phyloP scores from a whole-genome alignment of 2,113 vertebrate genomes.

The Trogon melanurus region DNA sequence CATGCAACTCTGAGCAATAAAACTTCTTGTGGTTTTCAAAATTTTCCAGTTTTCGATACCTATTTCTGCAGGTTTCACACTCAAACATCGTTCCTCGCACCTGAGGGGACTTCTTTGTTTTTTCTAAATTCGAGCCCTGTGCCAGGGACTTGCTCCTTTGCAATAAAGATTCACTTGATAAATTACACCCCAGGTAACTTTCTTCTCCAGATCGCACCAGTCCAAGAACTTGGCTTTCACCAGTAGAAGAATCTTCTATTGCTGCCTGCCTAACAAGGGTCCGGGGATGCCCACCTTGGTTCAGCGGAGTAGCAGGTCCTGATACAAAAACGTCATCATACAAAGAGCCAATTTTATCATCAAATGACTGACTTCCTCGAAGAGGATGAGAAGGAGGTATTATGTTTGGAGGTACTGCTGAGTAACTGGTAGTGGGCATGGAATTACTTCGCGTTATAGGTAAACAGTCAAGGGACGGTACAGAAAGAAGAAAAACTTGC shows the following conservation, averaged over 20 bases:
- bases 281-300: conserved; percentile 86
- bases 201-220: conserved; percentile 87
- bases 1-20: conserved; percentile 97
- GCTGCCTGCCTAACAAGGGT: conserved; percentile 92
- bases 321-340: conserved; percentile 94
- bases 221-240: conserved; percentile 82
- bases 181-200: conserved; percentile 76
- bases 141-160: conserved; percentile 86
- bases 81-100: conserved; percentile 96
- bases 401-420: conserved; percentile 86
- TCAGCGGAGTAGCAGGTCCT: conserved; percentile 84
- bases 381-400: conserved; percentile 86
- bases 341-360: conserved; percentile 91
- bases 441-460: conserved; percentile 98
- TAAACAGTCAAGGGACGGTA: conserved; percentile 95
- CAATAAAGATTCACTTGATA: conserved; percentile 74
- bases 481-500: conserved; percentile 94
- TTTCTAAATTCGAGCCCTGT: conserved; percentile 80
- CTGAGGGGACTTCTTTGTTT: conserved; percentile 87
- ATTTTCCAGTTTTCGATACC: conserved; percentile 95
- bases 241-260: conserved; percentile 89
- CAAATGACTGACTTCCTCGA: conserved; percentile 94
- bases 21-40: conserved; percentile 99
- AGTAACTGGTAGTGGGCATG: conserved; percentile 94
- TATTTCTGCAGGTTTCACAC: conserved; percentile 96